A percentile compares a stretch with the other conserved stretches of the same genome.
Conservation (phyloP, 2,113 vertebrate species). For the Heloderma charlesbogerti region DNA sequence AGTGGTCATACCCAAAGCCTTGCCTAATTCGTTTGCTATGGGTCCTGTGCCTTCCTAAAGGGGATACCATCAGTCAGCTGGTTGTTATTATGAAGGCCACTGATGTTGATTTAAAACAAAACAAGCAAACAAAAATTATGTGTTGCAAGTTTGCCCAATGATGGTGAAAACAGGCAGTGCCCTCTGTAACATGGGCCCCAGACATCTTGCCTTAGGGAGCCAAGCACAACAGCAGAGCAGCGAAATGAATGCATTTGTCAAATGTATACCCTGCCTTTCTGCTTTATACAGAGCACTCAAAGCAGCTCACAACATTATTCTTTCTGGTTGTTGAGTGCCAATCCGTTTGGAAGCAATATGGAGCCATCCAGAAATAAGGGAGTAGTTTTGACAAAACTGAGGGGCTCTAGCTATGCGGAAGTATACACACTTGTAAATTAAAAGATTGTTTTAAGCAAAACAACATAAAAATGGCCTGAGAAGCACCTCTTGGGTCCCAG, state of each 20-base stretch:
- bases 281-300: not conserved
- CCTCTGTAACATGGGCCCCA: not conserved
- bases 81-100: constrained; percentile 31
- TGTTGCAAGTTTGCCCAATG: not conserved
- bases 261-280: not conserved
- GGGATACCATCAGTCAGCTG: constrained; percentile 21
- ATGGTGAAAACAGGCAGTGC: not conserved
- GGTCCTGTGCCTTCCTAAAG: constrained; percentile 31
- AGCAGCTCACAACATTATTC: not conserved
- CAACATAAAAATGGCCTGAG: too few relatives aligned
- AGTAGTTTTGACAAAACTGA: too few relatives aligned
- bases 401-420: too few relatives aligned
- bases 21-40: constrained; percentile 66
- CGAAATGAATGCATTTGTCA: not conserved
- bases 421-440: too few relatives aligned
- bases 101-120: not conserved
- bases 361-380: too few relatives aligned
- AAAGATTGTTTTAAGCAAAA: too few relatives aligned
- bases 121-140: not conserved
- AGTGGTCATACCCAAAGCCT: constrained; percentile 53
- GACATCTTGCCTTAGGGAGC: not conserved
- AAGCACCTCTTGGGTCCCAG: too few relatives aligned
- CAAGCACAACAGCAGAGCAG: not conserved
- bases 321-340: too few relatives aligned
- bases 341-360: too few relatives aligned